Evolutionary conservation across 2,797 vertebrate species (phyloP), one percentile per base, ranked within the genome.

Genomic region (Schizopygopsis malacanthus): DNA sequence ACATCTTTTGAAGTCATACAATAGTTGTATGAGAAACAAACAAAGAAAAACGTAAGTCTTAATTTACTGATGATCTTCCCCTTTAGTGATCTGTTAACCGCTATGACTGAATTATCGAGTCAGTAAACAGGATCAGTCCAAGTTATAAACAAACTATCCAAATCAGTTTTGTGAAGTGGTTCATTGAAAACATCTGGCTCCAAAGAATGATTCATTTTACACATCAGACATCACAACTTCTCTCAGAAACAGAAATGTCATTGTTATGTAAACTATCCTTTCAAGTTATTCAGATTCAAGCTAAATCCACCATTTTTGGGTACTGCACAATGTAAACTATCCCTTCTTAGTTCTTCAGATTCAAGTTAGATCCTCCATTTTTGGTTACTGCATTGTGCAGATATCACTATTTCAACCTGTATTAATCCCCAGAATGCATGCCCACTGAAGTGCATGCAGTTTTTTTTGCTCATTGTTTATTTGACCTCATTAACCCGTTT

Each of bases 371-470:
- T 75, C 43, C 78, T 67, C 15, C 15, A 56, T 70, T 79, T 84
- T 37, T 37, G 39, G 39, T 2, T 43, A 43, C 22, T 70, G 45
- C 83, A 67, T 77, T 77, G 61, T 77, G 20, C 61, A 69, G 82
- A 11, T 61, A 25, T 65, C 71, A 83, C 10, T 59, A 72, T 73
- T 81, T 12, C 43, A 75, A 67, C 67, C 8, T 39, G 18, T 69
- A 59, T 50, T 13, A 33, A 41, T 63, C 12, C 43, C 61, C 76
- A 50, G 82, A 90, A 89, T 88, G 88, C 88, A 85, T 89, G 91
- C 33, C 88, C 89, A 84, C 59, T 79, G 45, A 88, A 89, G 50
- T 94, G 94, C 94, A 94, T 95, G 95, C 2, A 84, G 16, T 84
- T 78, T 86, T 45, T 10, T 43, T 83, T 88, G 82, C 89, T 92